Percentiles rank a stretch among this genome's conserved stretches.
These are phyloP conservation scores for Caenorhabditis afra DNA, from an alignment of 2,888 invertebrate species.

Conservation along the genomic window DNA sequence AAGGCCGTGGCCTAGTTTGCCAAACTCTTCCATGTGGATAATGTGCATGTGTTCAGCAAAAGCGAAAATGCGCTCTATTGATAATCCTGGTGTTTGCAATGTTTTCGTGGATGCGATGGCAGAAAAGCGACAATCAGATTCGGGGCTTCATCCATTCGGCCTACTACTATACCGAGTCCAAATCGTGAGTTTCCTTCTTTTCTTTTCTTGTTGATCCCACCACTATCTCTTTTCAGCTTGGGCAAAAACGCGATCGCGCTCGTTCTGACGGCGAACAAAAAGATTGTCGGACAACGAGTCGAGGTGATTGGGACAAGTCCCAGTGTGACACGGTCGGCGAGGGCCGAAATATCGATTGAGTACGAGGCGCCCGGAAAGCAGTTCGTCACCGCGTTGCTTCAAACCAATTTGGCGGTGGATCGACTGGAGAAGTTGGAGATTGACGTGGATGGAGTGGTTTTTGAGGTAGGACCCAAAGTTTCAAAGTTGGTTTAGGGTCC, in stretches of 20 bases:
- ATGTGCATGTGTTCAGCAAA: too few relatives aligned
- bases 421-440: conserved; percentile 1
- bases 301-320: neutral
- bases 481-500: neutral
- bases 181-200: conserved; percentile 24
- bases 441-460: neutral
- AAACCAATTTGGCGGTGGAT: neutral
- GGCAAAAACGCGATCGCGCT: conserved; percentile 6
- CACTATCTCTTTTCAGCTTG: neutral
- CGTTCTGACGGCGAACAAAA: conserved; percentile 1
- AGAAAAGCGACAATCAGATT: neutral
- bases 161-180: conserved; percentile 3
- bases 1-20: too few relatives aligned
- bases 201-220: too few relatives aligned
- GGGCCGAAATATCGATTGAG: neutral
- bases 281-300: neutral
- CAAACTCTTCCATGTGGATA: too few relatives aligned
- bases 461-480: neutral
- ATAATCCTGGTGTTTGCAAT: neutral
- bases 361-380: neutral
- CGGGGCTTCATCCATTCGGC: conserved; percentile 1
- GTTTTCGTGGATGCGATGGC: neutral
- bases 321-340: neutral
- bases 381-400: neutral
- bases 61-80: neutral